These are phyloP conservation scores for Drosophila ogumai DNA, from an alignment of 1,140 invertebrate genomes.

Conservation along the genomic window DNA sequence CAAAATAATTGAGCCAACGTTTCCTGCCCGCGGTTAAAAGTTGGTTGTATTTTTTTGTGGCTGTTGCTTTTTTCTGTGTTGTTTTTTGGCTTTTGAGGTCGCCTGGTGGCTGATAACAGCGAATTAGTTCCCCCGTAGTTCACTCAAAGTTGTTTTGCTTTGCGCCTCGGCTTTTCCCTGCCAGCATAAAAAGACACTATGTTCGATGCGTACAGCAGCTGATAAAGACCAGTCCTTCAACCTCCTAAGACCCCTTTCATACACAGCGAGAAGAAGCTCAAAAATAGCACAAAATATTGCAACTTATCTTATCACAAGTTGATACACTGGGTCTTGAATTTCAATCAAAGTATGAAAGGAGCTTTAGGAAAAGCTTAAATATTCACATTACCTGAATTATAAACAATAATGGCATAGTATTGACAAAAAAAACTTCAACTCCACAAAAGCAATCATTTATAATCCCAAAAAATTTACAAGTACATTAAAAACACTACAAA, in stretches of 20 bases:
- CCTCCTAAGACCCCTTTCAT: slow-evolving; percentile 25
- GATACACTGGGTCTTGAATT: neutral
- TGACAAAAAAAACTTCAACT: too few species aligned
- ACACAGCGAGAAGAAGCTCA: slow-evolving; percentile 3
- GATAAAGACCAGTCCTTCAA: slow-evolving; percentile 31
- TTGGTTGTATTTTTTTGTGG: slow-evolving; percentile 27
- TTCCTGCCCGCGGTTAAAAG: slow-evolving; percentile 71
- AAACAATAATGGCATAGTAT: too few species aligned
- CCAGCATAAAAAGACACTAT: slow-evolving; percentile 47
- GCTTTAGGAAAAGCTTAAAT: slow-evolving; percentile 1
- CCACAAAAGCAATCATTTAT: too few species aligned
- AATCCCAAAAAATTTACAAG: too few species aligned
- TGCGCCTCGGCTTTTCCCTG: slow-evolving; percentile 18
- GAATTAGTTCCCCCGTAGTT: slow-evolving; percentile 38
- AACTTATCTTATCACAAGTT: slow-evolving; percentile 16
- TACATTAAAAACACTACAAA: neutral
- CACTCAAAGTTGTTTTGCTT: slow-evolving; percentile 28
- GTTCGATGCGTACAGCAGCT: slow-evolving; percentile 17
- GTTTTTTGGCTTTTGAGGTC: slow-evolving; percentile 76
- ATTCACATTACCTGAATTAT: too few species aligned
- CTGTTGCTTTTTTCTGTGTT: slow-evolving; percentile 36
- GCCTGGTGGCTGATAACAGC: slow-evolving; percentile 62
- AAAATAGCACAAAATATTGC: slow-evolving; percentile 10
- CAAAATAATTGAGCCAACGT: slow-evolving; percentile 50
- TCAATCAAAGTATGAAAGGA: slow-evolving; percentile 7